Percentiles rank a stretch among this genome's conserved stretches.
Evolutionary conservation across 2,888 invertebrate genomes (phyloP).

Genomic region (Watsonalla cultraria): DNA sequence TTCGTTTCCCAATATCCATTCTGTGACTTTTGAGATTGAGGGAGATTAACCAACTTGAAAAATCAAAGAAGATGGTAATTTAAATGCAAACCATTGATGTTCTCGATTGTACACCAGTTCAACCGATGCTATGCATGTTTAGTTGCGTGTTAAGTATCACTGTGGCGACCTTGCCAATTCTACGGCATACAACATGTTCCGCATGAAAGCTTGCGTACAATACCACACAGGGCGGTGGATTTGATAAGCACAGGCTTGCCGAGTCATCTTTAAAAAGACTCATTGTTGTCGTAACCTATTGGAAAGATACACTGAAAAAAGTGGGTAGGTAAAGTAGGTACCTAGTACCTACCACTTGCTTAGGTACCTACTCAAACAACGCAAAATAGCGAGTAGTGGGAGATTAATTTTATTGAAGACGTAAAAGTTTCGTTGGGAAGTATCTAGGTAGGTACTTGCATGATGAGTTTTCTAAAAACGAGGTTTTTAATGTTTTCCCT

Average conservation of each 20-base stretch:
- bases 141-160: constrained; percentile 13
- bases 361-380: too few species aligned
- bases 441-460: too few species aligned
- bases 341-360: neutral
- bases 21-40: too few species aligned
- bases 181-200: constrained; percentile 46
- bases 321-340: constrained; percentile 4
- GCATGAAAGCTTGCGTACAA: constrained; percentile 56
- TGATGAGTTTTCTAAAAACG: too few species aligned
- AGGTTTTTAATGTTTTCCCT: too few species aligned
- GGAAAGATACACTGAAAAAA: too few species aligned
- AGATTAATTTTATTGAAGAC: too few species aligned
- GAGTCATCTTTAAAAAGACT: constrained; percentile 26
- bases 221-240: constrained; percentile 31
- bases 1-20: too few species aligned
- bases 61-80: neutral
- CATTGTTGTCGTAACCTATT: constrained; percentile 8
- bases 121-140: constrained; percentile 23
- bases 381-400: too few species aligned
- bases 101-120: constrained; percentile 21
- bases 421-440: too few species aligned
- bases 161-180: constrained; percentile 53
- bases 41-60: too few species aligned
- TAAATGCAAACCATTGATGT: constrained; percentile 9
- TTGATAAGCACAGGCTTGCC: constrained; percentile 29